Percentiles rank a stretch among this genome's conserved stretches.
Conservation (phyloP, 2,888 invertebrate genomes). For the Eupithecia pulchellata region DNA sequence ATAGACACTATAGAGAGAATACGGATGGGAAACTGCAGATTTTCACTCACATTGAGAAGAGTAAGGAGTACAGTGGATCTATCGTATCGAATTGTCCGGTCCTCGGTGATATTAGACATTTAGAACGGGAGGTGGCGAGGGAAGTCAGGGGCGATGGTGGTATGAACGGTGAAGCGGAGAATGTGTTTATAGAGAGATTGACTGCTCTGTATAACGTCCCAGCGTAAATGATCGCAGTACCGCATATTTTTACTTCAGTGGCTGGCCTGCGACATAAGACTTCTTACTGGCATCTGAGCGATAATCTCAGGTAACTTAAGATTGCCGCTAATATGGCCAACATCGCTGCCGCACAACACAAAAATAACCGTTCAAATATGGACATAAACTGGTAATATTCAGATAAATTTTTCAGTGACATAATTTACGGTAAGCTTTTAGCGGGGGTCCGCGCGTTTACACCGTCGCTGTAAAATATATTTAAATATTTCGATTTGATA, state of each 20-base stretch:
- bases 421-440: no score
- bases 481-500: neutral
- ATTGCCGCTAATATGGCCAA: neutral
- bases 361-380: neutral
- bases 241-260: neutral
- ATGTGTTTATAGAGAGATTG: slow-evolving; percentile 68
- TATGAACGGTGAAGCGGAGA: slow-evolving; percentile 65
- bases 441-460: neutral
- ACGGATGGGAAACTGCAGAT: slow-evolving; percentile 75
- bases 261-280: neutral
- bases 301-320: neutral
- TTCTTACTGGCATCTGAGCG: neutral
- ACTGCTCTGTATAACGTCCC: slow-evolving; percentile 75
- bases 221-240: slow-evolving; percentile 53
- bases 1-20: slow-evolving; percentile 39
- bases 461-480: neutral
- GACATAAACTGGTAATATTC: neutral
- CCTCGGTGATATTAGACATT: slow-evolving; percentile 60
- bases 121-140: slow-evolving; percentile 59
- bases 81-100: slow-evolving; percentile 53
- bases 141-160: slow-evolving; percentile 55
- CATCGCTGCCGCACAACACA: neutral
- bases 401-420: neutral
- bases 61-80: slow-evolving; percentile 54
- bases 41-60: slow-evolving; percentile 69